phyloP scores from a whole-genome alignment of 1,140 invertebrate species.

The Samia ricini region DNA sequence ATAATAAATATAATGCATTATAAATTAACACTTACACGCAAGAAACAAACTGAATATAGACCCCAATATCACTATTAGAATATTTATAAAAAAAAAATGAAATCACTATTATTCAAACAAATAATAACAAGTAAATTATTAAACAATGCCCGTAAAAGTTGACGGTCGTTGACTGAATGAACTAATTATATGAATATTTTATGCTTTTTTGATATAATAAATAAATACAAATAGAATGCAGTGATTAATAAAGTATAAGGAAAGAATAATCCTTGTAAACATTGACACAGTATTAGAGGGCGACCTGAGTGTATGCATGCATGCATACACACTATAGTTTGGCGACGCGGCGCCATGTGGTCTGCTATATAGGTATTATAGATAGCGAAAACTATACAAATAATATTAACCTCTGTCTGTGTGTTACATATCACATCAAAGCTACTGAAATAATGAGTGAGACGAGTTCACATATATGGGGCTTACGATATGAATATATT shows the following conservation, averaged over 20 bases:
- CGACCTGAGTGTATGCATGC: not conserved
- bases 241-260: not conserved
- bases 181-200: not conserved
- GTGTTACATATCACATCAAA: too few relatives aligned
- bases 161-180: not conserved
- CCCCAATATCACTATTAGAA: conserved; percentile 4
- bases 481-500: too few relatives aligned
- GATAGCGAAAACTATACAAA: too few relatives aligned
- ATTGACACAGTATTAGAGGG: not conserved
- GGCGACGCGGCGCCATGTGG: too few relatives aligned
- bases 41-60: not conserved
- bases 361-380: too few relatives aligned
- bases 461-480: too few relatives aligned
- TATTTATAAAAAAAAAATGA: too few relatives aligned
- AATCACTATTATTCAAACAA: not conserved
- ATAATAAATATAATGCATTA: not conserved
- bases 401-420: too few relatives aligned
- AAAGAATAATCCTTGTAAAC: not conserved
- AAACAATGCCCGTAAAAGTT: not conserved
- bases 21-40: not conserved
- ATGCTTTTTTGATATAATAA: not conserved
- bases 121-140: not conserved
- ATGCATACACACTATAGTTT: not conserved
- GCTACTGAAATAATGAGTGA: too few relatives aligned
- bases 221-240: not conserved